Conservation (phyloP, 2,797 vertebrate genomes). For the Microcaecilia unicolor region DNA sequence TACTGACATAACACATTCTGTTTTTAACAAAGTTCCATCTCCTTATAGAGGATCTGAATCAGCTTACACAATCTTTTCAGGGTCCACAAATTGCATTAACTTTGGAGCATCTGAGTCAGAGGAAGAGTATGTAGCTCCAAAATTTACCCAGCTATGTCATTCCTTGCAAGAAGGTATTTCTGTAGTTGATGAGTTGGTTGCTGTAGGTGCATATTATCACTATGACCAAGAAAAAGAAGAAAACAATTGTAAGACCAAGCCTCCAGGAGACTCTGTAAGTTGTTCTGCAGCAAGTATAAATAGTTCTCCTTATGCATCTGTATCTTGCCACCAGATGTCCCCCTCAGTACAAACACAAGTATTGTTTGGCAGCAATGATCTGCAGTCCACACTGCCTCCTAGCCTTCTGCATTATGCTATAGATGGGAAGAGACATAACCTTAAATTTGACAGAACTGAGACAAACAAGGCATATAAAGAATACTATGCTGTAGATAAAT, state of each 20-base stretch:
- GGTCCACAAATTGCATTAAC: conserved; percentile 4
- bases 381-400: conserved; percentile 7
- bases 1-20: no score
- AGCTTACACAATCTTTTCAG: conserved; percentile 9
- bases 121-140: background rate
- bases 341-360: conserved; percentile 27
- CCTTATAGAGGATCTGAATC: no score
- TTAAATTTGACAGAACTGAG: conserved; percentile 26
- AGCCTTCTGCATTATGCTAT: conserved; percentile 30
- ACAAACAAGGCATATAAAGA: background rate
- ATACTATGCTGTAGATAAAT: background rate
- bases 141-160: conserved; percentile 3
- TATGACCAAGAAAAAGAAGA: background rate
- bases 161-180: background rate
- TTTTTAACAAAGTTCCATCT: no score
- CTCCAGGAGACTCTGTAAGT: conserved; percentile 1
- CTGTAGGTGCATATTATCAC: background rate
- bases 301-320: background rate
- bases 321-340: background rate
- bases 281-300: background rate
- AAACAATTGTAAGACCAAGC: background rate
- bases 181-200: background rate
- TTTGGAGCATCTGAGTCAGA: background rate
- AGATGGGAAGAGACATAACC: conserved; percentile 29
- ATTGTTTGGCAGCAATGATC: conserved; percentile 25